A percentile compares a stretch with the other conserved stretches of the same genome.
phyloP scores from a whole-genome alignment of 2,113 vertebrate genomes.

The Psophia crepitans region DNA sequence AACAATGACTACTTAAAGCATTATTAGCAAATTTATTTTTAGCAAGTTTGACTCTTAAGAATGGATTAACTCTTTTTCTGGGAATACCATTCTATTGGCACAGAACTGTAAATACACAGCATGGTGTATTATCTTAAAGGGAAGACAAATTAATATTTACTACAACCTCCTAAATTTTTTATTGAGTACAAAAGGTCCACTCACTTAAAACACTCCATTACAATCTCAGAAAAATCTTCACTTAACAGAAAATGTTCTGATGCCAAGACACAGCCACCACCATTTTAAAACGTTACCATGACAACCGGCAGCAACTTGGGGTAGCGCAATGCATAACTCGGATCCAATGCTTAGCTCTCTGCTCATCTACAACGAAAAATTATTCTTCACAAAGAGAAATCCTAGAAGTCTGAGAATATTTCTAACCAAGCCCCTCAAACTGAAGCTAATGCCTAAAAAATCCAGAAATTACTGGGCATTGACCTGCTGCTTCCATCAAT shows the following conservation, averaged over 20 bases:
- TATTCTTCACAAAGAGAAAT: background rate
- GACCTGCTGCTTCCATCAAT: background rate
- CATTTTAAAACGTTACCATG: constrained; percentile 46
- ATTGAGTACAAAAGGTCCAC: constrained; percentile 11
- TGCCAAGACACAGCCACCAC: constrained; percentile 28
- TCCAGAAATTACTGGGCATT: background rate
- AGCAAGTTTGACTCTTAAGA: background rate
- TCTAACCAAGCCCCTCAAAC: background rate
- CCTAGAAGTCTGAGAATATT: background rate
- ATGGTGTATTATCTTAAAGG: constrained; percentile 10
- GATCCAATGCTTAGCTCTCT: background rate
- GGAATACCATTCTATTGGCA: background rate
- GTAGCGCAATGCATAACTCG: background rate
- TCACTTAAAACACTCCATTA: constrained; percentile 26
- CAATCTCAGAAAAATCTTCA: background rate
- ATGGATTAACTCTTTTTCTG: background rate
- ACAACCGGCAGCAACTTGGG: constrained; percentile 31
- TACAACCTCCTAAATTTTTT: constrained; percentile 45
- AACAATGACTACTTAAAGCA: background rate
- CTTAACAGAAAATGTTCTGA: background rate
- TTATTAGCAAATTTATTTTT: background rate
- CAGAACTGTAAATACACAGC: background rate
- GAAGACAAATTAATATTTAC: constrained; percentile 46
- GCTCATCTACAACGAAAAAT: background rate
- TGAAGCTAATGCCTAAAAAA: background rate